Evolutionary conservation across 2,113 vertebrate species (phyloP), one percentile per base, ranked within the genome.

Genomic region (Myotis lucifugus): DNA sequence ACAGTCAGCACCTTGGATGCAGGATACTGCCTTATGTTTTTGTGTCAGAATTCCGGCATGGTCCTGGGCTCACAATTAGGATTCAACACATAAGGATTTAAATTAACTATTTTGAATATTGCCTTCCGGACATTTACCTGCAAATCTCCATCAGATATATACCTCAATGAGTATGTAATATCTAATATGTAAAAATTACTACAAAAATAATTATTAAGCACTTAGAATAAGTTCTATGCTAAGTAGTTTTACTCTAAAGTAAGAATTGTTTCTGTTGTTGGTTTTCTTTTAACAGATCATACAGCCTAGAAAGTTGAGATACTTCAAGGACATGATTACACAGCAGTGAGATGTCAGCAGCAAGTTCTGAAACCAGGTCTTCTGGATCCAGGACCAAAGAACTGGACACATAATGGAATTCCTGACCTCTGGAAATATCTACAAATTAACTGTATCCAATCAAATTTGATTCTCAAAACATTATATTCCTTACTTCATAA

Each of bases 341-440:
- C 7, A 88, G 14, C 37, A 78, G 37, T 25, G 18, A 69, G 34
- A 85, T 67, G 17, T 46, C 23, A 96, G 37, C 7, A 67, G 13
- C 19, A 42, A 54, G 27, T 37, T 90, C 27, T 94, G 54, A 83
- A 88, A 54, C 5, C 29, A 5, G 27, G 3, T 76, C 10, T 91
- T 84, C 59, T 90, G 77, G 90, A 73, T 56, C 46, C 29, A 85
- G 54, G 42, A 84, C 56, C 87, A 93, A 85, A 81, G n/a, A 93
- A 69, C 5, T 72, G 46, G 19, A 90, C 4, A 54, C 14, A 40
- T 8, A 84, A 89, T 52, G 7, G 2, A 88, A 61, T 56, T 72
- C 23, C 32, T 25, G 61, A 37, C 10, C 46, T 73, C 52, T 64
- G 61, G 19, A 79, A 82, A 88, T 61, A 92, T 34, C 6, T 73